Evolutionary conservation across 2,113 vertebrate genomes (phyloP).

Genomic region (Pteropus alecto): DNA sequence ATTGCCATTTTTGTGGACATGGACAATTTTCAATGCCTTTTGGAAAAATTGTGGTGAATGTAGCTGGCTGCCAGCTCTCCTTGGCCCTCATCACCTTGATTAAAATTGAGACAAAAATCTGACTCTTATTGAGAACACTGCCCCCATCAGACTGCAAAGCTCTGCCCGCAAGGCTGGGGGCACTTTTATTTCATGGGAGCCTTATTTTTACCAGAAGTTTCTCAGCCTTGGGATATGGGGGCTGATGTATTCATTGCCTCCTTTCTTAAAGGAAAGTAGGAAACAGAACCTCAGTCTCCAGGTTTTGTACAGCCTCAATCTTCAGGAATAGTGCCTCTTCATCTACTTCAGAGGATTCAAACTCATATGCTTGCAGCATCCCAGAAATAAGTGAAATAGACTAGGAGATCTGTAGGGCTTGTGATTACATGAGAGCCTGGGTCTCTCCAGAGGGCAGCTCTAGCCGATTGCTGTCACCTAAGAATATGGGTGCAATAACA

Average conservation of each 20-base stretch:
- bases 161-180: not conserved
- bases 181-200: not conserved
- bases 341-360: not conserved
- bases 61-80: not conserved
- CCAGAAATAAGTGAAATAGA: not conserved
- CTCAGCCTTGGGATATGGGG: not conserved
- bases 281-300: not conserved
- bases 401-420: not conserved
- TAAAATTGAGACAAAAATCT: not conserved
- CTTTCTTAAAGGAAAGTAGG: not conserved
- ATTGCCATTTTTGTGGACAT: not conserved
- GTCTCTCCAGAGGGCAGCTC: not conserved
- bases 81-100: not conserved
- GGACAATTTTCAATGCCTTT: not conserved
- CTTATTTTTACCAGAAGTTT: conserved; percentile 2
- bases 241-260: not conserved
- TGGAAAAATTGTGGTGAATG: not conserved
- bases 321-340: not conserved
- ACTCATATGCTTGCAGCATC: not conserved
- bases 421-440: not conserved
- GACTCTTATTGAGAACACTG: not conserved
- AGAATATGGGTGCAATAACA: not conserved
- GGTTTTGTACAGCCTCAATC: not conserved
- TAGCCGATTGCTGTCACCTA: not conserved
- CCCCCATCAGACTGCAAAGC: not conserved